These are phyloP conservation scores for Orussus abietinus DNA, from an alignment of 1,140 invertebrate species.

Conservation along the genomic window DNA sequence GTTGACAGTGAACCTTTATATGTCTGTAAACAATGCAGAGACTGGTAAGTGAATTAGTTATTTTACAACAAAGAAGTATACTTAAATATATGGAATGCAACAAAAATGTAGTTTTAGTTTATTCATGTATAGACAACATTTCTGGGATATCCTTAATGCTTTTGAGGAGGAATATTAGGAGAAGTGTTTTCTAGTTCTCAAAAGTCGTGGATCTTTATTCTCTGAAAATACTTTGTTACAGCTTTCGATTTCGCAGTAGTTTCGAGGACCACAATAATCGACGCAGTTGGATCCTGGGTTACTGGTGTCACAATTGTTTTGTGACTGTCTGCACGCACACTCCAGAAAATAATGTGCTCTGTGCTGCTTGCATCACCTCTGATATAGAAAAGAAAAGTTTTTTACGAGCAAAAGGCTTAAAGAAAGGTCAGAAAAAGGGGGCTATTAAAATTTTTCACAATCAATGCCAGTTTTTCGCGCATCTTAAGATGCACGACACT, in stretches of 20 bases:
- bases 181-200: background rate
- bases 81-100: background rate
- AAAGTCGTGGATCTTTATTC: conserved; percentile 1
- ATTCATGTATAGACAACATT: no score
- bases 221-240: conserved; percentile 11
- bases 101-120: no score
- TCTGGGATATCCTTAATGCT: background rate
- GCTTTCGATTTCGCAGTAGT: conserved; percentile 20
- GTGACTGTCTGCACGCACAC: conserved; percentile 5
- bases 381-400: conserved; percentile 2
- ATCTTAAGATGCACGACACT: conserved; percentile 32
- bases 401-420: conserved; percentile 9
- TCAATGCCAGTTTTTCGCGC: conserved; percentile 42
- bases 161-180: conserved; percentile 3
- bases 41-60: conserved; percentile 31
- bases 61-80: background rate
- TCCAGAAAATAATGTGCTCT: background rate
- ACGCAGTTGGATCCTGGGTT: conserved; percentile 20
- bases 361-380: conserved; percentile 1
- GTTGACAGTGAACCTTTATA: conserved; percentile 18
- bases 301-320: conserved; percentile 20
- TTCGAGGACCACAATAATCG: conserved; percentile 18
- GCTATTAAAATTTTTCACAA: conserved; percentile 41
- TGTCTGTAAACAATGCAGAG: conserved; percentile 38
- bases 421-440: conserved; percentile 26